A percentile compares a stretch with the other conserved stretches of the same genome.
These are phyloP conservation scores for Acleris sparsana DNA, from an alignment of 2,888 invertebrate species.

Conservation along the genomic window DNA sequence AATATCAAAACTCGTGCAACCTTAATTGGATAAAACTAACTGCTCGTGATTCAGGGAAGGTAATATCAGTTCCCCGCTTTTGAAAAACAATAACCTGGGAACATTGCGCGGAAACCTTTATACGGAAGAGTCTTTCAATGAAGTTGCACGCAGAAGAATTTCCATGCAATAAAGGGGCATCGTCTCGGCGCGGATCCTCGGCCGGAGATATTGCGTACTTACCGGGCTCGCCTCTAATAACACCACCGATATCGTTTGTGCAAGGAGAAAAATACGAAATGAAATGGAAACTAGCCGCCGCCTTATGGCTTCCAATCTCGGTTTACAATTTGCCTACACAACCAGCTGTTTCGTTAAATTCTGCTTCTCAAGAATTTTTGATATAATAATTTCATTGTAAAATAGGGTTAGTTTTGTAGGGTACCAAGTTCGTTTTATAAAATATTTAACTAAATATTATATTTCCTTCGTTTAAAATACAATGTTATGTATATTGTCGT, in stretches of 20 bases:
- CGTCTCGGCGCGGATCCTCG: slow-evolving; percentile 49
- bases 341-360: too few relatives aligned
- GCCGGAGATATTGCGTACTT: slow-evolving; percentile 80
- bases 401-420: too few relatives aligned
- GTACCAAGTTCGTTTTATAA: too few relatives aligned
- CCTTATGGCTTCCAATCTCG: slow-evolving; percentile 72
- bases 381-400: too few relatives aligned
- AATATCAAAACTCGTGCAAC: slow-evolving; percentile 43
- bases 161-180: slow-evolving; percentile 80
- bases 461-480: too few relatives aligned
- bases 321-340: slow-evolving; percentile 49
- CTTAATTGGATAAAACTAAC: slow-evolving; percentile 74
- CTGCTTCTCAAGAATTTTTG: too few relatives aligned
- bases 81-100: slow-evolving; percentile 80
- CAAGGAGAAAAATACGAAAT: slow-evolving; percentile 75
- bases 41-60: slow-evolving; percentile 69
- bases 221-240: slow-evolving; percentile 79
- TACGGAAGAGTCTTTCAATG: slow-evolving; percentile 78
- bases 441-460: too few relatives aligned
- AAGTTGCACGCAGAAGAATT: slow-evolving; percentile 81
- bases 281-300: slow-evolving; percentile 71
- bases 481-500: too few relatives aligned
- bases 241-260: slow-evolving; percentile 75
- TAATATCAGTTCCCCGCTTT: slow-evolving; percentile 75
- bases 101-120: slow-evolving; percentile 76